phyloP scores from a whole-genome alignment of 23 tunicate genomes.

The Oikopleura dioica region DNA sequence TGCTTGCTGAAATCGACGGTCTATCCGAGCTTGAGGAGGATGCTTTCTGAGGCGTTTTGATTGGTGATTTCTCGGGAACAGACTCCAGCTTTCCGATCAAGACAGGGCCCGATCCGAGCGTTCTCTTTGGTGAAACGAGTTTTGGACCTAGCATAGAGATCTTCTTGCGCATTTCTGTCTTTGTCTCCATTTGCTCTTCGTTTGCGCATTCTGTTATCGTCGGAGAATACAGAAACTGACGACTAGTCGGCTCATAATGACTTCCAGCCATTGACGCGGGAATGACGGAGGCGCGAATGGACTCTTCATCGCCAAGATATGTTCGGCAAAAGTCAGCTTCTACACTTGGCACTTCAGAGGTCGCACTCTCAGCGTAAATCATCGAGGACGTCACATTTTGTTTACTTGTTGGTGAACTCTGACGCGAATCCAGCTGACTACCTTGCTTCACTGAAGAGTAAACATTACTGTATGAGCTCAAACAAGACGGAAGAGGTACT shows the following conservation, averaged over 20 bases:
- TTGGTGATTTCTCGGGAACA: not conserved
- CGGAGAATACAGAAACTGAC: not conserved
- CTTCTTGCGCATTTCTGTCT: not conserved
- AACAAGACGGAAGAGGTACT: too few relatives aligned
- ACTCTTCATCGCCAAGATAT: not conserved
- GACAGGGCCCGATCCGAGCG: constrained; percentile 6
- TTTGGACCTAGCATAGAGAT: constrained; percentile 3
- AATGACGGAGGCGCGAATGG: not conserved
- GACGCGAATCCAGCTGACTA: too few relatives aligned
- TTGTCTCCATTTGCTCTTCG: not conserved
- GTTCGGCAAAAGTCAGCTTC: constrained; percentile 1
- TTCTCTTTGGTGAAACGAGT: not conserved
- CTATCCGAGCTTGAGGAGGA: too few relatives aligned
- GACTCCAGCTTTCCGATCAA: not conserved
- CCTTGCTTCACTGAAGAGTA: too few relatives aligned
- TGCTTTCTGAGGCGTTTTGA: too few relatives aligned
- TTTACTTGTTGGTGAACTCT: too few relatives aligned
- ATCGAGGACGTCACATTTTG: too few relatives aligned
- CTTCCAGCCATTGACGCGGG: constrained; percentile 1
- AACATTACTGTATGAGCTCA: too few relatives aligned
- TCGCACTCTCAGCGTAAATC: not conserved
- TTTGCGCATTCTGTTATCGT: constrained; percentile 3
- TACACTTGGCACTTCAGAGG: constrained; percentile 8
- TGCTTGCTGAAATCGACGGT: too few relatives aligned
- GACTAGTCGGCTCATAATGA: not conserved